phyloP scores from a whole-genome alignment of 2,113 vertebrate species.

The Protobothrops flavoviridis region DNA sequence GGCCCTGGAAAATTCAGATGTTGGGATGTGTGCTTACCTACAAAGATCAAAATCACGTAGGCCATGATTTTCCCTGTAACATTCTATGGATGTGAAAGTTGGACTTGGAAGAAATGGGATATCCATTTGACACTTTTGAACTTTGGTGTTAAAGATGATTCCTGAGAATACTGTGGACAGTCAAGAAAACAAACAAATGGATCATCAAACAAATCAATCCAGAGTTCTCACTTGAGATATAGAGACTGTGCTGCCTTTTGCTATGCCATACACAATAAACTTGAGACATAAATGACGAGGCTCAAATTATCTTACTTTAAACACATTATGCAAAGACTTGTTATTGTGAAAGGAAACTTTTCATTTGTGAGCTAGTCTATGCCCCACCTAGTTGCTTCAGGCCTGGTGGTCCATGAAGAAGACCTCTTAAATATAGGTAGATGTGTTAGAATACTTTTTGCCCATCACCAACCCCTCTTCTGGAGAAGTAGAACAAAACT shows the following conservation, averaged over 20 bases:
- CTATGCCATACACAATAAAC: no score
- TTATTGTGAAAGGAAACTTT: not conserved
- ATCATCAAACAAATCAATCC: not conserved
- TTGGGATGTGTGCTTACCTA: not conserved
- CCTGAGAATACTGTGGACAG: not conserved
- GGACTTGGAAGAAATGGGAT: not conserved
- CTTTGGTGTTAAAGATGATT: not conserved
- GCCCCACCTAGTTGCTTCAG: not conserved
- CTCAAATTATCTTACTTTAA: not conserved
- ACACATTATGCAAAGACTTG: not conserved
- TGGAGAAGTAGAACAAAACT: not conserved
- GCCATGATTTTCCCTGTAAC: not conserved
- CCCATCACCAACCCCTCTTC: not conserved
- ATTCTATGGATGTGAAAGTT: not conserved
- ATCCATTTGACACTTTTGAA: not conserved
- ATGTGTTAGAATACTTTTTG: not conserved
- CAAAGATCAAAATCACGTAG: not conserved
- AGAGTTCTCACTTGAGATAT: no score
- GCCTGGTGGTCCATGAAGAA: not conserved
- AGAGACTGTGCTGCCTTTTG: no score
- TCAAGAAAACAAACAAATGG: not conserved
- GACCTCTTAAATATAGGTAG: not conserved
- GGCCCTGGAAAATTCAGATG: not conserved
- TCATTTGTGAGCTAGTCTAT: not conserved
- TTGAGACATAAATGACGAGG: not conserved